These are phyloP conservation scores for Calliopsis andreniformis DNA, from an alignment of 1,140 invertebrate genomes.

Conservation along the genomic window DNA sequence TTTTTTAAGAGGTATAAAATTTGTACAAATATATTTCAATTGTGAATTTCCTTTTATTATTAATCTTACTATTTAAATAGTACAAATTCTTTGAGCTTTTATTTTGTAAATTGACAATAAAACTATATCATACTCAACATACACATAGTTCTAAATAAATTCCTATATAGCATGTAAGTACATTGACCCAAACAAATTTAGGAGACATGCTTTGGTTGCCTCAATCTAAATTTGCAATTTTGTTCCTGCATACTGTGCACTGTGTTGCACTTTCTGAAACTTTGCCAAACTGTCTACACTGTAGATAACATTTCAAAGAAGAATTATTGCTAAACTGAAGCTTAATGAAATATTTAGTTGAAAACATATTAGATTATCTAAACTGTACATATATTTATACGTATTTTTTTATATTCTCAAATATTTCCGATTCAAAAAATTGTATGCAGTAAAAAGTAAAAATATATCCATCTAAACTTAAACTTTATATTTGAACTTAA, in stretches of 20 bases:
- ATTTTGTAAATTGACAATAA: conserved; percentile 44
- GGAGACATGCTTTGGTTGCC: not conserved
- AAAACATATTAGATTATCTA: not conserved
- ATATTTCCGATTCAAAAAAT: no score
- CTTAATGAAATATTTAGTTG: not conserved
- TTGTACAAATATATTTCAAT: conserved; percentile 11
- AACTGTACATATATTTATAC: no score
- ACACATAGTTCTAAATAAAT: not conserved
- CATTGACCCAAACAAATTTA: not conserved
- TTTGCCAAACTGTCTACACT: conserved; percentile 15
- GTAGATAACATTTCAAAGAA: not conserved
- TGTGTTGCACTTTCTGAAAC: conserved; percentile 10
- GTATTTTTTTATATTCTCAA: no score
- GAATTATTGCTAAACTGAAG: not conserved
- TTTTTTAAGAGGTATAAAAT: conserved; percentile 17
- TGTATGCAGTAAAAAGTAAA: no score
- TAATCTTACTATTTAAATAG: conserved; percentile 9
- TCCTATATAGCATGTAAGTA: not conserved
- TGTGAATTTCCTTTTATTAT: not conserved
- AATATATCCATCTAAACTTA: not conserved
- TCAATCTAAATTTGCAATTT: conserved; percentile 39
- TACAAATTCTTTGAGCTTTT: conserved; percentile 14
- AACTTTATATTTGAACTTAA: not conserved
- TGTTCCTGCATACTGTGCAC: conserved; percentile 8
- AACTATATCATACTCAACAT: conserved; percentile 2